Conservation (phyloP, 2,113 vertebrate species). For the Xiphophorus couchianus region DNA sequence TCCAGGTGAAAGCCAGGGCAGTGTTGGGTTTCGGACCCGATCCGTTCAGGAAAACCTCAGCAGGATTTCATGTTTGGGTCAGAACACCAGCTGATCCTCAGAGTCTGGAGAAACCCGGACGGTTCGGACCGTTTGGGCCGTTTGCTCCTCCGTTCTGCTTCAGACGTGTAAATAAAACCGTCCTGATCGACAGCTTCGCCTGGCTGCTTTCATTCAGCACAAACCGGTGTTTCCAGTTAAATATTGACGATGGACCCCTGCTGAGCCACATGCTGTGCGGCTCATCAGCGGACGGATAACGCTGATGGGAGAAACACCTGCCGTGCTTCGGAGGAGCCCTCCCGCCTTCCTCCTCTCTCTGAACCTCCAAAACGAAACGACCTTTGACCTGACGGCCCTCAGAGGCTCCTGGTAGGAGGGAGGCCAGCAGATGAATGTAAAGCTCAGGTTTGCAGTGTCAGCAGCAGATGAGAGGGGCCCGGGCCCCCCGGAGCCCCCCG, state of each 20-base stretch:
- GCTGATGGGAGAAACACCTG: constrained; percentile 68
- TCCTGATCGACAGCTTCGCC: background rate
- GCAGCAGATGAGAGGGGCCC: constrained; percentile 43
- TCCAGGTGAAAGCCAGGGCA: background rate
- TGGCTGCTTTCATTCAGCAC: background rate
- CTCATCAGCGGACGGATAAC: constrained; percentile 61
- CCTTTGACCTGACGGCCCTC: constrained; percentile 49
- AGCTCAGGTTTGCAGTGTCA: constrained; percentile 54
- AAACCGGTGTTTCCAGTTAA: background rate
- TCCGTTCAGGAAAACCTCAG: too few relatives aligned
- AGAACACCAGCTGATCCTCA: background rate
- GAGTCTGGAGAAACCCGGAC: too few relatives aligned
- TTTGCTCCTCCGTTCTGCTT: background rate
- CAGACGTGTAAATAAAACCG: background rate
- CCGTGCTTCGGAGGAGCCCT: constrained; percentile 7
- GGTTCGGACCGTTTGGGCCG: too few relatives aligned
- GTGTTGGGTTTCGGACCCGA: constrained; percentile 33
- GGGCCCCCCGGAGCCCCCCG: background rate
- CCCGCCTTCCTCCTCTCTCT: constrained; percentile 15
- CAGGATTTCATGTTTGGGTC: too few relatives aligned
- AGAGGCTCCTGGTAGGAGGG: constrained; percentile 4
- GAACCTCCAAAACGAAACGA: constrained; percentile 28
- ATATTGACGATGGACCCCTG: background rate
- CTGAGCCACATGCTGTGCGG: constrained; percentile 63
- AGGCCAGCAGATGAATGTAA: constrained; percentile 32